These are phyloP conservation scores for Sinocyclocheilus maitianheensis DNA, from an alignment of 2,113 vertebrate species.

Conservation along the genomic window DNA sequence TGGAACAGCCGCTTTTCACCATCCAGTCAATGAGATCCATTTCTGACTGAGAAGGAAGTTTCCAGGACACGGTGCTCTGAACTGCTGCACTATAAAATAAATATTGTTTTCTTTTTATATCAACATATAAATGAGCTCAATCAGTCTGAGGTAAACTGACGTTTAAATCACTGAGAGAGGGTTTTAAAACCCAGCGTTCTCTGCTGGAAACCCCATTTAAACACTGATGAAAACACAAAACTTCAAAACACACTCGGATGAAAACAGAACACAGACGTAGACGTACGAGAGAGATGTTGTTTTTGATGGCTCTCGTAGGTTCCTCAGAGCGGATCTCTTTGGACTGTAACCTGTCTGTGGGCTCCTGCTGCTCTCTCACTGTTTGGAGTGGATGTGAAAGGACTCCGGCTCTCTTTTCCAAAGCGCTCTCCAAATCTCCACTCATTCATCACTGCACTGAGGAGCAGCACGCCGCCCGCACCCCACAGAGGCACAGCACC, in stretches of 20 bases:
- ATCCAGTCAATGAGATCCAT: conserved; percentile 7
- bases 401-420: conserved; percentile 62
- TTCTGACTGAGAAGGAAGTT: background rate
- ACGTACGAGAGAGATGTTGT: background rate
- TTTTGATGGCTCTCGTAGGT: conserved; percentile 33
- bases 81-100: conserved; percentile 24
- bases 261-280: background rate
- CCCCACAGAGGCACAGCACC: conserved; percentile 62
- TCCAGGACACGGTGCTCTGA: conserved; percentile 10
- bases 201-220: conserved; percentile 29
- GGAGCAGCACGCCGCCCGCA: conserved; percentile 57
- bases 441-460: conserved; percentile 72
- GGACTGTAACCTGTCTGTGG: conserved; percentile 18
- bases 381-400: conserved; percentile 52
- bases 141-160: conserved; percentile 30
- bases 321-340: background rate
- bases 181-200: background rate
- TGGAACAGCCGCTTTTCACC: conserved; percentile 8
- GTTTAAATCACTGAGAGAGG: conserved; percentile 8
- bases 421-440: conserved; percentile 61
- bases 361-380: conserved; percentile 21
- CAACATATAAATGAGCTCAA: conserved; percentile 37
- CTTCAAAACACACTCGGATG: background rate
- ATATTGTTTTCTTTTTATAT: conserved; percentile 33
- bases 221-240: conserved; percentile 8